These are phyloP conservation scores for Rhagoletis pomonella DNA, from an alignment of 1,140 invertebrate species.

Conservation along the genomic window DNA sequence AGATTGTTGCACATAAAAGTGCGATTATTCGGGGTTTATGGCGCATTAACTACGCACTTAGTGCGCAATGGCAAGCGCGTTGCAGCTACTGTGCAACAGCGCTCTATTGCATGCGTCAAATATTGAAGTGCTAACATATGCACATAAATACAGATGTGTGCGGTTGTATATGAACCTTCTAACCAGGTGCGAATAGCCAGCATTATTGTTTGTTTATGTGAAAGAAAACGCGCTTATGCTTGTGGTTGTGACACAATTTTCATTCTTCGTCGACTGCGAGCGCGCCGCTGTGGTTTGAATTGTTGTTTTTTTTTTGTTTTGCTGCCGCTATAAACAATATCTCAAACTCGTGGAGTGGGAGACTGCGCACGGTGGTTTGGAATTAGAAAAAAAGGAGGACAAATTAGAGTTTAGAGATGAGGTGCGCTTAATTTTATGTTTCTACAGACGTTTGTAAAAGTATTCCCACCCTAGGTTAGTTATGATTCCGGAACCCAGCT, in stretches of 20 bases:
- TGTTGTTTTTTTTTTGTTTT: neutral
- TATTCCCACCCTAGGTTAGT: too few species aligned
- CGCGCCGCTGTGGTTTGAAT: neutral
- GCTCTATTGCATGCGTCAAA: conserved; percentile 25
- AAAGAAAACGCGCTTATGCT: neutral
- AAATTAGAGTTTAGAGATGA: too few species aligned
- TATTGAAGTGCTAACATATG: neutral
- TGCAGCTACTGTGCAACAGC: conserved; percentile 16
- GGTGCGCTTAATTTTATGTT: too few species aligned
- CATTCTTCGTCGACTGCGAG: neutral
- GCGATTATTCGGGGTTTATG: conserved; percentile 28
- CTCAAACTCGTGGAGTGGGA: neutral
- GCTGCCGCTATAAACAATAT: neutral
- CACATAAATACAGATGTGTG: neutral
- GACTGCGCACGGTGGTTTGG: neutral
- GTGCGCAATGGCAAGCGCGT: neutral
- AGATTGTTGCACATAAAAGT: conserved; percentile 9
- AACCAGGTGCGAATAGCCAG: neutral
- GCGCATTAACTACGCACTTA: conserved; percentile 40
- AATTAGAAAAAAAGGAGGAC: neutral
- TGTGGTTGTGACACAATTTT: conserved; percentile 50
- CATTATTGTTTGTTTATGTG: neutral
- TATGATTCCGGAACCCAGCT: too few species aligned
- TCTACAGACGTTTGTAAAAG: too few species aligned
- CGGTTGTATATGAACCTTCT: neutral